A percentile compares a stretch with the other conserved stretches of the same genome.
phyloP scores from a whole-genome alignment of 2,797 vertebrate species.

The Rhabdomys pumilio region DNA sequence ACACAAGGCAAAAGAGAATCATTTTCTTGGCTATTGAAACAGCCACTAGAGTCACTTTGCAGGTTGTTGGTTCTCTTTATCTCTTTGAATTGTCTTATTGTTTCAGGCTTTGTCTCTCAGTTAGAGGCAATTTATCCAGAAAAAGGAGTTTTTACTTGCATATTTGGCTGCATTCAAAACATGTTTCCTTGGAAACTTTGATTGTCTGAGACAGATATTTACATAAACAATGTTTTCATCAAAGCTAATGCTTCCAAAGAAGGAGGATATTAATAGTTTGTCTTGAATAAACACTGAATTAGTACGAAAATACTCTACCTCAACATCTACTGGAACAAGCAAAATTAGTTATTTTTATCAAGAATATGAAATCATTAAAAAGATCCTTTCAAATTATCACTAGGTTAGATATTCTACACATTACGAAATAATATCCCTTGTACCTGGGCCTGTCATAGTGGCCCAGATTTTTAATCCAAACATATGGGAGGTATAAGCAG shows the following conservation, averaged over 20 bases:
- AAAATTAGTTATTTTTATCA: constrained; percentile 37
- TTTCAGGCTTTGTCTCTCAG: constrained; percentile 82
- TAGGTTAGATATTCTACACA: background rate
- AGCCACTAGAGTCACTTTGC: constrained; percentile 66
- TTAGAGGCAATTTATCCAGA: constrained; percentile 76
- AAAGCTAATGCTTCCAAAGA: constrained; percentile 75
- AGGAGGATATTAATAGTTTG: constrained; percentile 68
- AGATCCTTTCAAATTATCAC: constrained; percentile 1
- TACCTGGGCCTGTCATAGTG: background rate
- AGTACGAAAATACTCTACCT: constrained; percentile 56
- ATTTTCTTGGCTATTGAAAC: constrained; percentile 70
- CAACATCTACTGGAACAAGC: constrained; percentile 2
- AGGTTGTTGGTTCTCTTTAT: constrained; percentile 76
- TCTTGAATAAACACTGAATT: constrained; percentile 65
- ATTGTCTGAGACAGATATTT: constrained; percentile 84
- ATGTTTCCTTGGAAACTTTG: constrained; percentile 87
- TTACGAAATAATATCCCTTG: background rate
- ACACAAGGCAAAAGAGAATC: constrained; percentile 61
- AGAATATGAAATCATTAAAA: constrained; percentile 35
- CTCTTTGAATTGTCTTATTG: constrained; percentile 81
- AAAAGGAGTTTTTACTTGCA: constrained; percentile 81
- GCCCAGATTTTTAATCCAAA: no score
- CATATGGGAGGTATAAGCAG: background rate
- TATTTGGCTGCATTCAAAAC: constrained; percentile 73
- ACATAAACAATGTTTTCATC: constrained; percentile 77